Percentiles rank a stretch among this genome's conserved stretches.
phyloP scores from a whole-genome alignment of 2,797 vertebrate species.

The Chiroxiphia lanceolata region DNA sequence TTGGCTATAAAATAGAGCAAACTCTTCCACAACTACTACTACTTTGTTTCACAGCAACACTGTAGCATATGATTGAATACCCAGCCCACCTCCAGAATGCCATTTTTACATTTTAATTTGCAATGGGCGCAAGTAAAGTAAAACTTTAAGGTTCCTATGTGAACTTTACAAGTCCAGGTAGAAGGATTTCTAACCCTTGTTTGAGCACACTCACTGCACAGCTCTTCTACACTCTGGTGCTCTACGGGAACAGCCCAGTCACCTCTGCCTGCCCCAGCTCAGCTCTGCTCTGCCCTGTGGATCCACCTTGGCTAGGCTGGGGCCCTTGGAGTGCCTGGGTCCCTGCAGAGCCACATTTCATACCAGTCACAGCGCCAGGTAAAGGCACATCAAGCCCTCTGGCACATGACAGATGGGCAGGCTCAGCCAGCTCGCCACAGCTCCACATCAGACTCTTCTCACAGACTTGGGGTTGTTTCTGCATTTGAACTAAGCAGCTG shows the following conservation, averaged over 20 bases:
- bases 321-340: rapidly evolving
- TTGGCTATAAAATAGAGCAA: neutral
- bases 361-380: neutral
- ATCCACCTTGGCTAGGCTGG: neutral
- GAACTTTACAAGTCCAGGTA: neutral
- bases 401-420: neutral
- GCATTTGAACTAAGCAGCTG: rapidly evolving
- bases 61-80: neutral
- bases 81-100: neutral
- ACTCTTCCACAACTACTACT: neutral
- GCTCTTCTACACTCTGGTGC: neutral
- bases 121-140: neutral
- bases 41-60: neutral
- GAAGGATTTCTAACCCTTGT: neutral
- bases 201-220: neutral
- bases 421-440: neutral
- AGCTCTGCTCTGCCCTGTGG: neutral
- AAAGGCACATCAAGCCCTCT: neutral
- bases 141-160: neutral
- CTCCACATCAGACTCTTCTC: neutral
- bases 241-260: neutral
- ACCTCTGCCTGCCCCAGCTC: neutral
- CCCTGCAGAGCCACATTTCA: neutral
- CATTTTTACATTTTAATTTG: neutral
- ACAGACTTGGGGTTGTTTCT: neutral